Conservation (phyloP, 1,140 invertebrate species). For the Pseudomyrmex cubaensis region DNA sequence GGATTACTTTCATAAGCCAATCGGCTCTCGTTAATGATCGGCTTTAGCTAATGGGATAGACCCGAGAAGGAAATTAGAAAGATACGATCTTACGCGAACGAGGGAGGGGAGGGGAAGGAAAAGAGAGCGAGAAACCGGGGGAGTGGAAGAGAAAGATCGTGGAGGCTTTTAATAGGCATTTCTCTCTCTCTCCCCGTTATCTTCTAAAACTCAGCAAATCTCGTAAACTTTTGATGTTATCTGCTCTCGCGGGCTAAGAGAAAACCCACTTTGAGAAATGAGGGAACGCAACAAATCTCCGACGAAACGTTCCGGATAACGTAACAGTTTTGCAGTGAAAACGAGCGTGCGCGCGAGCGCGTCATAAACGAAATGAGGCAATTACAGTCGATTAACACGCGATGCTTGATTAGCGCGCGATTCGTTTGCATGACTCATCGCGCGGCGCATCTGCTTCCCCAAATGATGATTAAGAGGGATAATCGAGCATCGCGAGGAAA, state of each 20-base stretch:
- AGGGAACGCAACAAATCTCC: conserved; percentile 41
- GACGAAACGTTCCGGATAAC: conserved; percentile 2
- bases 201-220: conserved; percentile 57
- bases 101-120: not conserved
- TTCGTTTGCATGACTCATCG: not conserved
- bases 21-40: conserved; percentile 67
- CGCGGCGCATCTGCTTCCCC: not conserved
- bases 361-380: not conserved
- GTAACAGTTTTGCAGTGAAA: conserved; percentile 9
- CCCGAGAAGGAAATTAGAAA: conserved; percentile 64
- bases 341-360: not conserved
- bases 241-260: conserved; percentile 33
- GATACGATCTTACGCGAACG: conserved; percentile 56
- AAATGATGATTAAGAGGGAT: not conserved
- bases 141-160: conserved; percentile 3
- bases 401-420: conserved; percentile 7
- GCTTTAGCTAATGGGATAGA: conserved; percentile 58
- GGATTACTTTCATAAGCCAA: conserved; percentile 53
- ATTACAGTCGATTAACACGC: conserved; percentile 42
- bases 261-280: conserved; percentile 13
- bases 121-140: not conserved
- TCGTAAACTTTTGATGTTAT: conserved; percentile 68
- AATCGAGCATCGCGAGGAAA: not conserved
- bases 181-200: conserved; percentile 23
- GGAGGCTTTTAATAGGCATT: conserved; percentile 29